Conservation (phyloP, 2,888 invertebrate genomes). For the Neria commutata region DNA sequence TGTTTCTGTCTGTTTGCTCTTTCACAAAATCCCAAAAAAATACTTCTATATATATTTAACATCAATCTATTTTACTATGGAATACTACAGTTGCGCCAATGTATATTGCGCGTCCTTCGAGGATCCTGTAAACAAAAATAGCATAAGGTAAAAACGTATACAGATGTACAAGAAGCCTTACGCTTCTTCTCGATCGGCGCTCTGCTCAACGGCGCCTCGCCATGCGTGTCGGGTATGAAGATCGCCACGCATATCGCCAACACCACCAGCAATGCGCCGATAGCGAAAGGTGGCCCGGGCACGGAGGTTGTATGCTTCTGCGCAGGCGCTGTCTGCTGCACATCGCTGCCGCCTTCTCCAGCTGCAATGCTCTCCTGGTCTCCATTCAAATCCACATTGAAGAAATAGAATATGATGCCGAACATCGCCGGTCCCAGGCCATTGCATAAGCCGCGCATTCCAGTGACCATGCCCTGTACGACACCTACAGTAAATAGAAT, state of each 20-base stretch:
- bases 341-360: slow-evolving; percentile 26
- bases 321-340: slow-evolving; percentile 30
- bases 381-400: slow-evolving; percentile 95
- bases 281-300: slow-evolving; percentile 98
- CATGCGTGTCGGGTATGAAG: slow-evolving; percentile 77
- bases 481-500: slow-evolving; percentile 65
- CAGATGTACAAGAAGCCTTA: slow-evolving; percentile 51
- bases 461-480: slow-evolving; percentile 98
- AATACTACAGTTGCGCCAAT: slow-evolving; percentile 72
- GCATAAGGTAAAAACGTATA: slow-evolving; percentile 19
- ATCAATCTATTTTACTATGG: neutral
- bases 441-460: slow-evolving; percentile 96
- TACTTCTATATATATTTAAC: neutral
- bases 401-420: slow-evolving; percentile 97
- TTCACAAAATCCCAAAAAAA: neutral
- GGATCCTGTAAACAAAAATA: slow-evolving; percentile 63
- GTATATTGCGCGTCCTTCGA: slow-evolving; percentile 81
- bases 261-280: slow-evolving; percentile 95
- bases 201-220: slow-evolving; percentile 59
- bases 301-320: slow-evolving; percentile 73
- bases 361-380: slow-evolving; percentile 62
- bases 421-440: slow-evolving; percentile 98
- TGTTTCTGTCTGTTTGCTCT: slow-evolving; percentile 2
- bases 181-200: slow-evolving; percentile 68
- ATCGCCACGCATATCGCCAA: slow-evolving; percentile 92